Base-by-base conservation (phyloP, 2,888 invertebrate genomes). In the Nymphalis c-album region DNA sequence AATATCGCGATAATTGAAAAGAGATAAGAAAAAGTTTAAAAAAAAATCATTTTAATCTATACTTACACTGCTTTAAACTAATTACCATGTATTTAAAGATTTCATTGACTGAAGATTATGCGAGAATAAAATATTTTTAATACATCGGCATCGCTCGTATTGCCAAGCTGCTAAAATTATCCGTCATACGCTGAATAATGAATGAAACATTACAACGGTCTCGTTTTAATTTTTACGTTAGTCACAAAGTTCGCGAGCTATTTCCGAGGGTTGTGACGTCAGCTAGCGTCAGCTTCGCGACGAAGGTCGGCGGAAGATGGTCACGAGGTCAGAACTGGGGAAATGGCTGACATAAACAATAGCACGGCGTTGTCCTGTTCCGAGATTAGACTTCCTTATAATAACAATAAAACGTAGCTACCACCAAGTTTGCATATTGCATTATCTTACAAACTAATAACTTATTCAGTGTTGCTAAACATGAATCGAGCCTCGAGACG, bases 221-320 rank as follows among this genome's bases (percentile, higher is more conserved):
- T 48, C 58, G 26, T 65, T 65, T n/a, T 55, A 68, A 61, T 64
- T 48, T 46, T 48, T 55, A 48, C 60, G n/a, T 59, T 63, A 40
- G 63, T 67, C 67, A 60, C 55, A 58, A 58, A 48, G 48, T 48
- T 59, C 60, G 26, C 53, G 17, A 31, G 60, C 71, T 73, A 74
- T 71, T 70, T 71, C 55, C 35, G 71, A 64, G 40, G 55, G 60
- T 50, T 45, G 47, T 73, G 72, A 75, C 75, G 71, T 61, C 47
- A 16, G 26, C 10, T 18, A 47, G 69, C 74, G 75, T 74, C 72
- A 73, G 65, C 58, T 48, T 46, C 46, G 17, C 63, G 45, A 60
- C 68, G 71, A 75, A 75, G 74, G 75, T 67, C 75, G 61, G 45
- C 71, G 71, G 71, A 73, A 71, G 51, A 70, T 64, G 64, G 69